Evolutionary conservation across 2,888 invertebrate species (phyloP).

Genomic region (Tipula vernalis): DNA sequence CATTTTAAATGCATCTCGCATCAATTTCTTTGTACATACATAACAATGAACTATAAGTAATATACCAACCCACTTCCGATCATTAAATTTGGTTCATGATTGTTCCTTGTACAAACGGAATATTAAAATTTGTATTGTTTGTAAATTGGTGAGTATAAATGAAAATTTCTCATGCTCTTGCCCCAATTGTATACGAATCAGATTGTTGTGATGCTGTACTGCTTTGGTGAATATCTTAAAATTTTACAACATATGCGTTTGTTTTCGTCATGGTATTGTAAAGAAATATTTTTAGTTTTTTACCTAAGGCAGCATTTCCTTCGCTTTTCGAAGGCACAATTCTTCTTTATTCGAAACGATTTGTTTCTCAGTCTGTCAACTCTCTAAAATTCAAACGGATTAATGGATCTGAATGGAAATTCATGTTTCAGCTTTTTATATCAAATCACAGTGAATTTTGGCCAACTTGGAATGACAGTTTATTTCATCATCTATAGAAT

Average conservation of each 20-base stretch:
- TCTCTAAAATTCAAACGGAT: too few species aligned
- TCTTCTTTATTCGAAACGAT: too few species aligned
- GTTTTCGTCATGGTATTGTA: too few species aligned
- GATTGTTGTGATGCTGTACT: not conserved
- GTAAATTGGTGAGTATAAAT: not conserved
- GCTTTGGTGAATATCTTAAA: not conserved
- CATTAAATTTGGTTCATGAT: not conserved
- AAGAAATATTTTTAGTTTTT: too few species aligned
- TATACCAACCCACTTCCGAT: not conserved
- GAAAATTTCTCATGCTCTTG: not conserved
- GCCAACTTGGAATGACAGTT: too few species aligned
- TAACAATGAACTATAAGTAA: not conserved
- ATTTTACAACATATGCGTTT: not conserved
- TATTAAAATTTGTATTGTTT: not conserved
- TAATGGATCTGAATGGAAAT: too few species aligned
- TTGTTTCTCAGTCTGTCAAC: too few species aligned
- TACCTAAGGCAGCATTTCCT: too few species aligned
- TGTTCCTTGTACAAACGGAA: not conserved
- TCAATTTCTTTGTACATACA: not conserved
- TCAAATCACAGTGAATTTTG: too few species aligned
- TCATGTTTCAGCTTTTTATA: too few species aligned
- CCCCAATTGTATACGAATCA: not conserved
- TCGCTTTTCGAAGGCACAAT: too few species aligned
- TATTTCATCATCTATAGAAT: too few species aligned
- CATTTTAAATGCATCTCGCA: not conserved